phyloP scores from a whole-genome alignment of 2,888 invertebrate species.

The Acronicta alni region DNA sequence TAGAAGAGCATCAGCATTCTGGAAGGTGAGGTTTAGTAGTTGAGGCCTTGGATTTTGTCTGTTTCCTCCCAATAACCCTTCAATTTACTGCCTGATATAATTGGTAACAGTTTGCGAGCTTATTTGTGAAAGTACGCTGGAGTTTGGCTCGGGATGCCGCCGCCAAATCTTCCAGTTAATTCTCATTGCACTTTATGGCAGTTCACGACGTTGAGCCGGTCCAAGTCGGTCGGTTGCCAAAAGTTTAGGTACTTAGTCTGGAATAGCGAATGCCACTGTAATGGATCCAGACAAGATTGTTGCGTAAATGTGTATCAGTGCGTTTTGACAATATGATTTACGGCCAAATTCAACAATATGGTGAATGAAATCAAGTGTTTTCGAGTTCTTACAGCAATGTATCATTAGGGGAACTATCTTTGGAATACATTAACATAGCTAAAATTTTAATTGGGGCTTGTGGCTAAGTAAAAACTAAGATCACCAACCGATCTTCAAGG shows the following conservation, averaged over 20 bases:
- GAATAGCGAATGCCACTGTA: conserved; percentile 28
- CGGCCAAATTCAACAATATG: too few species aligned
- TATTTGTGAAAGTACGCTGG: conserved; percentile 60
- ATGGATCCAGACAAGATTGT: conserved; percentile 22
- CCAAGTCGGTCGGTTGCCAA: conserved; percentile 74
- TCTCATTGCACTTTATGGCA: conserved; percentile 78
- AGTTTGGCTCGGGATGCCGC: conserved; percentile 70
- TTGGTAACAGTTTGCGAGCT: conserved; percentile 37
- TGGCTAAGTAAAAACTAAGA: too few species aligned
- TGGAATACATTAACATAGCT: too few species aligned
- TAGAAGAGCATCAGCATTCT: too few species aligned
- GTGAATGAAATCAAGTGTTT: too few species aligned
- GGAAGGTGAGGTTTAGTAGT: too few species aligned
- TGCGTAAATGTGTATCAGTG: conserved; percentile 3
- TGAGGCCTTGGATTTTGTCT: too few species aligned
- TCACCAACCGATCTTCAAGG: too few species aligned
- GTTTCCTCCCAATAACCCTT: neutral
- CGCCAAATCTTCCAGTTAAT: conserved; percentile 72
- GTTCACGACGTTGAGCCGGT: conserved; percentile 70
- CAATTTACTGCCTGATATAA: conserved; percentile 27
- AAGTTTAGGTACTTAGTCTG: conserved; percentile 59
- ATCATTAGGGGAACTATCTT: too few species aligned
- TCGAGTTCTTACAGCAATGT: too few species aligned
- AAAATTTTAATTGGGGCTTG: too few species aligned
- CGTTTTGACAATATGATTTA: neutral